Conservation (phyloP, 2,113 vertebrate species). For the Myrmecophaga tridactyla region DNA sequence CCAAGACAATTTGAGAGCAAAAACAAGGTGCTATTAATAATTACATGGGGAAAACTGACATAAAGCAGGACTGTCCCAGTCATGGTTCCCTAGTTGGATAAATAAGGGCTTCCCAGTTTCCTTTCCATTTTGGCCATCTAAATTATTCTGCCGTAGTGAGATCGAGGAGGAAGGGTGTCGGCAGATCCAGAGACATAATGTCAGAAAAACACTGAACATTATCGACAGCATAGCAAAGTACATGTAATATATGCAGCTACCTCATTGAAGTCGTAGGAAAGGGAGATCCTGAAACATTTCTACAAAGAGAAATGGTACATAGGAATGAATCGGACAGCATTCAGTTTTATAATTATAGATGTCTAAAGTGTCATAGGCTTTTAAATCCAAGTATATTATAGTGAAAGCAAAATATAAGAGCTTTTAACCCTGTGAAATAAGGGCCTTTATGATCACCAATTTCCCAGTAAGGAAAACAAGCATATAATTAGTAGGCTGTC, state of each 20-base stretch:
- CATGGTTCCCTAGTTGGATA: not conserved
- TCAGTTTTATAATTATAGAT: not conserved
- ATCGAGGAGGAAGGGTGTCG: not conserved
- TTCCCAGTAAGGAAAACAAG: slow-evolving; percentile 22
- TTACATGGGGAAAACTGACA: not conserved
- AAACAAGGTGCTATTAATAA: not conserved
- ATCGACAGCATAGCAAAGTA: not conserved
- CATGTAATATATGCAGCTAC: not conserved
- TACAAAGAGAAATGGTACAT: not conserved
- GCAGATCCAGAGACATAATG: not conserved
- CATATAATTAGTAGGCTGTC: not conserved
- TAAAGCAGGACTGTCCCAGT: not conserved
- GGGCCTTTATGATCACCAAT: not conserved
- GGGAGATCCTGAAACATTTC: not conserved
- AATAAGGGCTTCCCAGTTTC: not conserved
- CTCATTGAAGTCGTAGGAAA: not conserved
- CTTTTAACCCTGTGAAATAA: not conserved
- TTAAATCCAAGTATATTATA: not conserved
- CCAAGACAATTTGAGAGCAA: not conserved
- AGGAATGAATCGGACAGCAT: not conserved
- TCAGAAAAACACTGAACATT: not conserved
- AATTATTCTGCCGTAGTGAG: not conserved
- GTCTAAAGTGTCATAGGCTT: not conserved
- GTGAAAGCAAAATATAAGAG: slow-evolving; percentile 15
- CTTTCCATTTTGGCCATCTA: not conserved